Conservation (phyloP, 2,797 vertebrate genomes). For the Natrix natrix region DNA sequence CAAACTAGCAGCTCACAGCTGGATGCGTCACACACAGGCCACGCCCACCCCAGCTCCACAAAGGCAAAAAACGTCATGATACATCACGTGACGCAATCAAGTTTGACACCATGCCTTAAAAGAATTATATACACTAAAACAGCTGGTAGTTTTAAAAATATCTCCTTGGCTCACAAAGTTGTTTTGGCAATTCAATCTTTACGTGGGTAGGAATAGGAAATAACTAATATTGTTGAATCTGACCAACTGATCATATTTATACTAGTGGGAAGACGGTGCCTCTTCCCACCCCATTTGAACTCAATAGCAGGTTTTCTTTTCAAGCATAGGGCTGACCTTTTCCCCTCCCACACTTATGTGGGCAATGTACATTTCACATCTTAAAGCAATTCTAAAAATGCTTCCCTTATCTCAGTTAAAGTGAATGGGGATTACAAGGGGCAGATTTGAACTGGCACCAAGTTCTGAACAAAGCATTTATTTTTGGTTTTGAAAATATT, state of each 20-base stretch:
- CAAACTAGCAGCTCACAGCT: too few relatives aligned
- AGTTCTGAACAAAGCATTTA: neutral
- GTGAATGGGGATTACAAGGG: neutral
- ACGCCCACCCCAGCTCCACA: too few relatives aligned
- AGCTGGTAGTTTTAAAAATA: neutral
- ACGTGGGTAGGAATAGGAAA: neutral
- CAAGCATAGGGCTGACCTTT: neutral
- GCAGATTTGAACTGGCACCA: neutral
- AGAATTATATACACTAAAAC: neutral
- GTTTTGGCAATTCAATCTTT: neutral
- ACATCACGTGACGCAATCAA: too few relatives aligned
- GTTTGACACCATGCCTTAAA: neutral
- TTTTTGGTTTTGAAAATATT: neutral
- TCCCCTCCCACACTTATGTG: neutral
- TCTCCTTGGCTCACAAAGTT: neutral
- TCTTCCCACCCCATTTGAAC: neutral
- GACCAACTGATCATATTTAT: neutral
- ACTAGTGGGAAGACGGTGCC: neutral
- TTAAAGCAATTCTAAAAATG: conserved; percentile 5
- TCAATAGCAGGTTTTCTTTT: conserved; percentile 16
- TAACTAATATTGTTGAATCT: neutral
- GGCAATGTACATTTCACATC: conserved; percentile 4
- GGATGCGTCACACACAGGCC: too few relatives aligned
- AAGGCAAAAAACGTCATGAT: too few relatives aligned
- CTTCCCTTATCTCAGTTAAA: neutral